phyloP scores from a whole-genome alignment of 2,797 vertebrate genomes.

The Rachycentron canadum region DNA sequence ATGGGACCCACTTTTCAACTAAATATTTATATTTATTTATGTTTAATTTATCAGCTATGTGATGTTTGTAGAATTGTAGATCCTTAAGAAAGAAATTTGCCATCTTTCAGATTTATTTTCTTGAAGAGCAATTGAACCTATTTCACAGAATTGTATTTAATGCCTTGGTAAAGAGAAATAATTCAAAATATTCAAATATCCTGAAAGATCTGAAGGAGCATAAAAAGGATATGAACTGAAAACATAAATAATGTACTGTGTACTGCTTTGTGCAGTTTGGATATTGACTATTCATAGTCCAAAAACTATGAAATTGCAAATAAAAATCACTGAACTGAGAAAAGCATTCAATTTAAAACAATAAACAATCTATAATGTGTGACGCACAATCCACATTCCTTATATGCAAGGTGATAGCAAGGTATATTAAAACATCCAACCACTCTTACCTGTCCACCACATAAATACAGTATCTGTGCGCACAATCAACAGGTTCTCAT shows the following conservation, averaged over 20 bases:
- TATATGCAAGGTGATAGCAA: conserved; percentile 46
- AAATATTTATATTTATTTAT: conserved; percentile 26
- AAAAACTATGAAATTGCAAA: conserved; percentile 24
- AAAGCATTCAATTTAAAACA: conserved; percentile 57
- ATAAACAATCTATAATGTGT: conserved; percentile 52
- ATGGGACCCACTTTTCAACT: conserved; percentile 15
- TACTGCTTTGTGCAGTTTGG: conserved; percentile 11
- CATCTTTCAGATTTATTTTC: neutral
- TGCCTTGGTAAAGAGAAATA: conserved; percentile 27
- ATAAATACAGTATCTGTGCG: conserved; percentile 64
- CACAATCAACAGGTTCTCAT: conserved; percentile 71
- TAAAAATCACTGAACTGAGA: conserved; percentile 47
- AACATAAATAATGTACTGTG: neutral
- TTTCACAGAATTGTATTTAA: conserved; percentile 25
- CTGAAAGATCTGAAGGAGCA: conserved; percentile 17
- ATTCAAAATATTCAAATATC: conserved; percentile 14
- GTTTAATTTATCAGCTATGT: conserved; percentile 21
- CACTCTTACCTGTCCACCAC: conserved; percentile 39
- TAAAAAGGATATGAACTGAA: conserved; percentile 26
- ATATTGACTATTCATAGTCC: conserved; percentile 21
- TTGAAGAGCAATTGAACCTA: conserved; percentile 11
- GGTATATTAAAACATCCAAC: conserved; percentile 49
- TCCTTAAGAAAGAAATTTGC: neutral
- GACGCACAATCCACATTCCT: conserved; percentile 48
- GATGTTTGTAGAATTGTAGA: conserved; percentile 17